Evolutionary conservation across 1,140 invertebrate genomes (phyloP).

Genomic region (Araneus ventricosus): DNA sequence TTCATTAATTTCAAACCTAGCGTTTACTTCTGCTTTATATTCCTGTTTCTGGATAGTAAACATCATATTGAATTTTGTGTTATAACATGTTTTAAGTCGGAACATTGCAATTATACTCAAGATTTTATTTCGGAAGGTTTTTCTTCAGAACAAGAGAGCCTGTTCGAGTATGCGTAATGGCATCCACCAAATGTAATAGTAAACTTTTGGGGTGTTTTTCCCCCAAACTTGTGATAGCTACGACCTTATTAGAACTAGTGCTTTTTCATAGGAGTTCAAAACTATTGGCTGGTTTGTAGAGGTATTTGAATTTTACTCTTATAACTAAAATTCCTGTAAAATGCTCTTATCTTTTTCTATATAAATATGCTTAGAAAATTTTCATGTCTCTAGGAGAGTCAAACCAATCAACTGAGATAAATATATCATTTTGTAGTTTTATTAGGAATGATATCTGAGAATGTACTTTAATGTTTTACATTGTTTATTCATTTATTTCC

Average conservation of each 20-base stretch:
- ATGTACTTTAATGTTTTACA: too few relatives aligned
- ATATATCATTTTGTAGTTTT: too few relatives aligned
- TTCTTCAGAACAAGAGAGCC: background rate
- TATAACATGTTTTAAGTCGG: background rate
- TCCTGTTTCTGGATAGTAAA: background rate
- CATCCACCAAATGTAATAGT: background rate
- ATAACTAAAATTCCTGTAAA: background rate
- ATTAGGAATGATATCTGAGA: too few relatives aligned
- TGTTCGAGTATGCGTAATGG: background rate
- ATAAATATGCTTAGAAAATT: too few relatives aligned
- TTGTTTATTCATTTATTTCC: too few relatives aligned
- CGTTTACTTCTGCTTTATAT: background rate
- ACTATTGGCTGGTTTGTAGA: background rate
- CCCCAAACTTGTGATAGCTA: background rate
- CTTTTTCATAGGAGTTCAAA: background rate
- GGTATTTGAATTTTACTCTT: background rate
- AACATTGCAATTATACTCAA: background rate
- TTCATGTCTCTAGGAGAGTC: too few relatives aligned
- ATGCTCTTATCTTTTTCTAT: too few relatives aligned
- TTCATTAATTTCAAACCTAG: background rate
- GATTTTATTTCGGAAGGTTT: background rate
- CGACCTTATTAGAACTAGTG: background rate
- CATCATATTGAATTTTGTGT: background rate
- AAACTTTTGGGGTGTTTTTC: background rate
- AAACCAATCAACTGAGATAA: too few relatives aligned